Base-by-base conservation (phyloP, 1,140 invertebrate genomes). In the Hesperophylax magnus region DNA sequence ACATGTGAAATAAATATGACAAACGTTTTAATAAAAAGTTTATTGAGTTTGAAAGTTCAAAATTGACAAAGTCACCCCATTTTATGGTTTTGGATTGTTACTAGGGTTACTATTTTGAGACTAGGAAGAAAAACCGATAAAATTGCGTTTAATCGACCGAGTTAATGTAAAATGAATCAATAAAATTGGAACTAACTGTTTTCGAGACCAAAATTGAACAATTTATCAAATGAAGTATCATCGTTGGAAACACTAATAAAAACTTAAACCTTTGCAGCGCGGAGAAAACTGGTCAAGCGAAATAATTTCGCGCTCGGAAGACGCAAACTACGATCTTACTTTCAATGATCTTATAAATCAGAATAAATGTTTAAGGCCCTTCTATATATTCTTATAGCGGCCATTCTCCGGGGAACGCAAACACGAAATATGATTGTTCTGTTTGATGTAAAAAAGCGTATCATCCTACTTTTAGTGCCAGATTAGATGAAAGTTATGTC, bases 341-440 rank as follows among this genome's bases (percentile, higher is more conserved):
- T 76, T 76, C 72, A n/a, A 76, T 18, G 56, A 60, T 58, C 24
- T 8, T 20, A 76, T 76, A 76, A 76, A 76, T 76, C 72, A 76
- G 72, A 76, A 76, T 76, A 76, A 76, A 76, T 76, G 72, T 76
- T 76, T 76, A 60, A 76, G 72, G 34, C 31, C 54, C 56, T 76
- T 60, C 60, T 56, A 39, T 76, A 34, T n/a, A 53, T 34, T 76
- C 72, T 58, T 76, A 34, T 27, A 24, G 20, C 69, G 52, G 9
- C 20, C 22, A 54, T 24, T 72, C 69, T 31, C 47, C 17, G n/a
- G 22, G 72, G 20, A 76, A 52, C 56, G 56, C 27, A 58, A 72
- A 60, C 54, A n/a, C 54, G 18, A 76, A 76, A 76, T 76, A 76
- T 76, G 54, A 60, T 76, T 58, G 72, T 76, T 58, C 72, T 60